Percentiles rank a stretch among this genome's conserved stretches.
These are phyloP conservation scores for Microplitis mediator DNA, from an alignment of 1,140 invertebrate genomes.

Conservation along the genomic window DNA sequence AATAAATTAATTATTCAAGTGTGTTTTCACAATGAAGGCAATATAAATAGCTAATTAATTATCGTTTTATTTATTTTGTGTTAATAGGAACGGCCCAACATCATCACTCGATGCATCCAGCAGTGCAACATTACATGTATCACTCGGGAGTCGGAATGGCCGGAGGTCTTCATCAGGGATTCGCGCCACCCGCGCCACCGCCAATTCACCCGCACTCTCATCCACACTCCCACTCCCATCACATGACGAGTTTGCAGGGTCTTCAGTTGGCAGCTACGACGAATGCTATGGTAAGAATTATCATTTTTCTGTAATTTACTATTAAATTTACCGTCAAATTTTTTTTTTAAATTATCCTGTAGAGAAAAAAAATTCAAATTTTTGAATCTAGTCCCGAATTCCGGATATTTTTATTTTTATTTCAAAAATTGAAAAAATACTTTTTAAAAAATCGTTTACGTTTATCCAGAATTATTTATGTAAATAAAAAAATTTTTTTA, in stretches of 20 bases:
- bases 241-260: conserved; percentile 64
- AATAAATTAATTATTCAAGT: background rate
- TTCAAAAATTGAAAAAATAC: too few relatives aligned
- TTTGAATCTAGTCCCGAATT: background rate
- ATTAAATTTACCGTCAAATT: background rate
- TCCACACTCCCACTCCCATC: conserved; percentile 62
- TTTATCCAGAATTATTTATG: too few relatives aligned
- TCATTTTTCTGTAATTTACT: background rate
- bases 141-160: conserved; percentile 59
- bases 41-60: background rate
- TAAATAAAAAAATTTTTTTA: too few relatives aligned
- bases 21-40: background rate
- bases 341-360: background rate
- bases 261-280: conserved; percentile 63
- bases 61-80: conserved; percentile 28
- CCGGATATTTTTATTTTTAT: background rate
- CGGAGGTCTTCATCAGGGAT: conserved; percentile 60
- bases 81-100: conserved; percentile 58
- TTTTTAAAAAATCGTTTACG: too few relatives aligned
- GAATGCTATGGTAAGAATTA: conserved; percentile 63
- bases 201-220: conserved; percentile 62
- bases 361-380: too few relatives aligned
- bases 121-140: conserved; percentile 62
- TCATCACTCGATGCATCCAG: conserved; percentile 61
- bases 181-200: conserved; percentile 59